Base-by-base conservation (phyloP, 2,888 invertebrate genomes). In the Thymelicus lineola region DNA sequence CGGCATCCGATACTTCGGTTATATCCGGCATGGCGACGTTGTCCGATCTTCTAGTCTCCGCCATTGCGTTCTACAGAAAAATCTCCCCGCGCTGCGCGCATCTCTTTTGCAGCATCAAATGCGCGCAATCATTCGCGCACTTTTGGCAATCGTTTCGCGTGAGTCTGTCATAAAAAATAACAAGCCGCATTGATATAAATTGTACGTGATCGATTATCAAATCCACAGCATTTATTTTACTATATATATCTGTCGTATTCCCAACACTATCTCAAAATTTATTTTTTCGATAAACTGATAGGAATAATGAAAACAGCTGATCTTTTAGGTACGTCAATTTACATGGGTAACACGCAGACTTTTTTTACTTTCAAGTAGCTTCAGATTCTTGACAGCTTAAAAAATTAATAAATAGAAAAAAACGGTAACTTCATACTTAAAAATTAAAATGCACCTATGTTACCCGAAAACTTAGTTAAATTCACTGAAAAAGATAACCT, bases 1-100 rank as follows among this genome's bases (percentile, higher is more conserved):
- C 95, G 91, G 86, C 78, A 80, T 91, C 90, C 93, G 94, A 80
- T 77, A 87, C 95, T 95, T 95, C 95, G 95, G 95, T 94, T 93
- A 95, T 95, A 95, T 95, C 95, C 95, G 95, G 95, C 91, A 95
- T 94, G 89, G 95, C 95, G 95, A 95, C 95, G 89, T 94, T 94
- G 89, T 95, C 95, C 95, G 95, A 95, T 88, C 87, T 83, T 81
- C 90, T 86, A 46, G 66, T 90, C 78, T 88, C 86, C 80, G 91
- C 88, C 92, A 93, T 92, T 77, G 80, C 85, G 85, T 84, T 86
- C 80, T 82, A 83, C 80, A 86, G 75, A 73, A 76, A 75, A 75
- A 77, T 84, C 78, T 83, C 80, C 77, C 81, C 77, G 74, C 77
- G 79, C 77, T 79, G 80, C 75, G 75, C 69, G 77, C 74, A 64